Evolutionary conservation across 2,797 vertebrate species (phyloP).

Genomic region (Glossophaga mutica): DNA sequence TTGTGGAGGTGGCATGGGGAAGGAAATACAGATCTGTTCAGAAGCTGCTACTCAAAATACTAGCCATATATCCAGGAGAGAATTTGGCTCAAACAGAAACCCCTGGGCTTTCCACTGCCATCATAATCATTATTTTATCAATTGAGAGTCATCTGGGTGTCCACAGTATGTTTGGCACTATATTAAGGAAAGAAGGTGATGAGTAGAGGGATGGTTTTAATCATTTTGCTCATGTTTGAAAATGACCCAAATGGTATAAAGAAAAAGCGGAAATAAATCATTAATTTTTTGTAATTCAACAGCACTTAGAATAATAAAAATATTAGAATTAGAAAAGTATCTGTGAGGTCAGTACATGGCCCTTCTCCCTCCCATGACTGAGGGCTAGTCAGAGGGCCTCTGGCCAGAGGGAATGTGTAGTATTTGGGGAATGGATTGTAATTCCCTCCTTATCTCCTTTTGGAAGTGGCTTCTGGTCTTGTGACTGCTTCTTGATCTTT

Average conservation of each 20-base stretch:
- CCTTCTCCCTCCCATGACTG: too few relatives aligned
- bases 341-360: too few relatives aligned
- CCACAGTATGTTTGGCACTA: conserved; percentile 33
- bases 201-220: neutral
- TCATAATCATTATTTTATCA: conserved; percentile 47
- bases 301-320: conserved; percentile 46
- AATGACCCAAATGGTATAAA: conserved; percentile 12
- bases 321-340: conserved; percentile 37
- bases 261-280: conserved; percentile 39
- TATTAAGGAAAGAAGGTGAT: conserved; percentile 21
- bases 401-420: too few relatives aligned
- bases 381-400: too few relatives aligned
- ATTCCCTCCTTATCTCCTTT: too few relatives aligned
- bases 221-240: conserved; percentile 46
- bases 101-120: neutral
- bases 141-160: conserved; percentile 36
- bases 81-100: conserved; percentile 42
- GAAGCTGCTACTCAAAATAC: conserved; percentile 67
- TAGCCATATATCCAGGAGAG: conserved; percentile 28
- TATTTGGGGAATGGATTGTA: too few relatives aligned
- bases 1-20: conserved; percentile 45
- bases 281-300: conserved; percentile 44
- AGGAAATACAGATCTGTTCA: conserved; percentile 60
- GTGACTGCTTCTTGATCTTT: too few relatives aligned
- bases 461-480: too few relatives aligned